These are phyloP conservation scores for Thermophis baileyi DNA, from an alignment of 2,113 vertebrate species.

Conservation along the genomic window DNA sequence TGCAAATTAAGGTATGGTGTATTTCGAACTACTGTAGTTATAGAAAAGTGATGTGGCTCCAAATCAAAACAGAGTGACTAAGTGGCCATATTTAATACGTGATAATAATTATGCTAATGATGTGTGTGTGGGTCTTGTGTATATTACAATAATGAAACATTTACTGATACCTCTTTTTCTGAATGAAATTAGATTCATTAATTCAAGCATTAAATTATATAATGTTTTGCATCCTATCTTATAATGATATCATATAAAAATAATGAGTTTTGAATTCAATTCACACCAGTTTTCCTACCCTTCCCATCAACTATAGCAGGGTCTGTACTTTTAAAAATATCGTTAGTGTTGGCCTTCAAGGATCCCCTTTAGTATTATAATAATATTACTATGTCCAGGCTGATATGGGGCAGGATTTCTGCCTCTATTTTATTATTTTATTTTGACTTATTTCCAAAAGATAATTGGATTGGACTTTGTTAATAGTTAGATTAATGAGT, in stretches of 20 bases:
- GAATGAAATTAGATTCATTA: neutral
- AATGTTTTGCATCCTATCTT: neutral
- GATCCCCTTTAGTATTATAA: neutral
- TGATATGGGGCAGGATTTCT: neutral
- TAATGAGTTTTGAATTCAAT: neutral
- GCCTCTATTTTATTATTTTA: neutral
- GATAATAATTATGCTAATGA: neutral
- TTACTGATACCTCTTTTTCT: neutral
- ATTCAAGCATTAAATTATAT: neutral
- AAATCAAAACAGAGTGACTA: neutral
- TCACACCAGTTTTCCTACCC: neutral
- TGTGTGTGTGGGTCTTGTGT: neutral
- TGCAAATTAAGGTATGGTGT: neutral
- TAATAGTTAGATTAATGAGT: no score
- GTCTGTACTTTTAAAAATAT: neutral
- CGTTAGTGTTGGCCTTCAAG: neutral
- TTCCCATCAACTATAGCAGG: neutral
- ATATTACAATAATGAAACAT: neutral
- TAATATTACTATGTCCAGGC: neutral
- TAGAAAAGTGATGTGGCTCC: constrained; percentile 20
- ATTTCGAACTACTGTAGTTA: neutral
- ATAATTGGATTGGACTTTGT: neutral
- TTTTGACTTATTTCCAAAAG: neutral
- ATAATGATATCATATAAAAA: neutral
- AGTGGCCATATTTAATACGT: neutral